Evolutionary conservation across 2,113 vertebrate species (phyloP), one percentile per base, ranked within the genome.

Genomic region (Eidolon helvum): DNA sequence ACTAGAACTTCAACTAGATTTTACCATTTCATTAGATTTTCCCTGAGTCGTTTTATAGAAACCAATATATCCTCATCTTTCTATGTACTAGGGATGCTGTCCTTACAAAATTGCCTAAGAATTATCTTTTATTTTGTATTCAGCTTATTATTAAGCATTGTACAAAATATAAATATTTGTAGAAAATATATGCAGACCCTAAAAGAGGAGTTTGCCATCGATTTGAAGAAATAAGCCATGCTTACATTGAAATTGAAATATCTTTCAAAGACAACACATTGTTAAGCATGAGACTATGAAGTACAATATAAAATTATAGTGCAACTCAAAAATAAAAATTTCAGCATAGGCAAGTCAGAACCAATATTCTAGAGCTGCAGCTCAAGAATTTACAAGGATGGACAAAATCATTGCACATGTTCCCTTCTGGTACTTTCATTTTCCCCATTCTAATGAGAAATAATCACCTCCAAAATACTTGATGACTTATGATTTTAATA

Each of bases 401-500:
- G 30, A 71, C 33, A 91, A 91, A 94, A 90, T 35, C 15, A 86
- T 7, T 87, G 18, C 10, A 71, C 22, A 74, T 45, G 7, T 59
- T 80, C 24, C 12, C 28, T 90, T 79, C 22, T 79, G 48, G 19
- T 69, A 40, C n/a, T 45, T 95, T 57, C 55, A 86, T 89, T 92
- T 69, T 95, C 78, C 91, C 40, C 68, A 93, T 59, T 94, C 33
- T 63, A 55, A 93, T 91, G 35, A 63, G 72, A 95, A 96, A 95
- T 77, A 91, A 84, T 85, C 68, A 93, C 65, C 48, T 96, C 28
- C 22, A 75, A 88, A 95, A 82, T 93, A 93, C 2, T 86, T 6
- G 87, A 28, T 83, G 77, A 83, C 71, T 77, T 87, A 77, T 94
- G 18, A 91, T 83, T 93, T 94, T 87, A 96, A 80, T 95, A 65